phyloP scores from a whole-genome alignment of 2,888 invertebrate genomes.

The Gastrophysa polygoni region DNA sequence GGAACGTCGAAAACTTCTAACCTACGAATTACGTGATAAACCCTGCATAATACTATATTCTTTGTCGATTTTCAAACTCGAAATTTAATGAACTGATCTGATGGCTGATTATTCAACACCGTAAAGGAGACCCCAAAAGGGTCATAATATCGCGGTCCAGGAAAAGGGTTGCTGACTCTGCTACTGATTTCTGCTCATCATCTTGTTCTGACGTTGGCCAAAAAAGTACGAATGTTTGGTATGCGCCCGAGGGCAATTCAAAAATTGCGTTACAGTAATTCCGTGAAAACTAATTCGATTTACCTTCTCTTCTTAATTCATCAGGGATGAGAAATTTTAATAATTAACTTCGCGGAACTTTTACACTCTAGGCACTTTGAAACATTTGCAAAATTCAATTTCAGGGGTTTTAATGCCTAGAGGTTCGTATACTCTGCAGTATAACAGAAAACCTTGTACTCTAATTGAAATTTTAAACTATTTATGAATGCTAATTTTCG shows the following conservation, averaged over 20 bases:
- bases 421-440: conserved; percentile 25
- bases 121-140: conserved; percentile 34
- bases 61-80: conserved; percentile 3
- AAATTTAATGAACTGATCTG: conserved; percentile 48
- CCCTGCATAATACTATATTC: too few species aligned
- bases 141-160: conserved; percentile 34
- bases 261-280: conserved; percentile 49
- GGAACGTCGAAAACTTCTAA: too few species aligned
- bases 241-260: conserved; percentile 39
- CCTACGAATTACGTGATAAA: conserved; percentile 1
- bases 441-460: conserved; percentile 29
- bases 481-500: conserved; percentile 22
- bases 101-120: conserved; percentile 46
- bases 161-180: conserved; percentile 9
- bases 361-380: conserved; percentile 32
- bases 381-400: conserved; percentile 32
- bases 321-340: conserved; percentile 36
- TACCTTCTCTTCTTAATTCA: conserved; percentile 37
- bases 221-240: conserved; percentile 41
- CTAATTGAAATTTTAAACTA: conserved; percentile 36
- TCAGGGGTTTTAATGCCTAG: conserved; percentile 19
- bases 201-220: conserved; percentile 50
- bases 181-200: conserved; percentile 22
- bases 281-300: conserved; percentile 38
- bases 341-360: conserved; percentile 38